Evolutionary conservation across 1,140 invertebrate species (phyloP).

Genomic region (Trichonephila clavipes): DNA sequence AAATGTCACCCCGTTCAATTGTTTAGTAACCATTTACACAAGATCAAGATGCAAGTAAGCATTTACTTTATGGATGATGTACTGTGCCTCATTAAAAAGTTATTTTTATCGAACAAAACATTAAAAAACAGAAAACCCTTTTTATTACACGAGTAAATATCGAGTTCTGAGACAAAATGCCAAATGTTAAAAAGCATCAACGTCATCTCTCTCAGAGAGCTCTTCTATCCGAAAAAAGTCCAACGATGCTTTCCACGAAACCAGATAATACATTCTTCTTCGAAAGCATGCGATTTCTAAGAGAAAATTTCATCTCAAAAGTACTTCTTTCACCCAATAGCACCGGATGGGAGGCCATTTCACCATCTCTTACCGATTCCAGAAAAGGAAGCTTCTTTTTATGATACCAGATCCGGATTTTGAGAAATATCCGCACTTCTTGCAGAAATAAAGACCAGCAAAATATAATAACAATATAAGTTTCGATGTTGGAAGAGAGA

Average conservation of each 20-base stretch:
- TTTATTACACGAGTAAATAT: no score
- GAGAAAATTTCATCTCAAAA: not conserved
- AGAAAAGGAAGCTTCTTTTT: not conserved
- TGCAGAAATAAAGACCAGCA: constrained; percentile 10
- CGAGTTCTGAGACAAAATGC: not conserved
- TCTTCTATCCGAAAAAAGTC: not conserved
- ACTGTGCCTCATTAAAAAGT: no score
- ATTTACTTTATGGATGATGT: no score
- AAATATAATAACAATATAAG: constrained; percentile 50
- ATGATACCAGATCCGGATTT: constrained; percentile 36
- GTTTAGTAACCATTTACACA: no score
- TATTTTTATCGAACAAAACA: no score
- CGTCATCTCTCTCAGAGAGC: not conserved
- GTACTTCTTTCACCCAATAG: not conserved
- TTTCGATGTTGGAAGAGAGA: not conserved
- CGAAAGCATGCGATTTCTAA: not conserved
- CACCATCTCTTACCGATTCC: not conserved
- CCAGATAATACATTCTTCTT: not conserved
- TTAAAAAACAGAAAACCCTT: no score
- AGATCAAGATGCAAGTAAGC: no score
- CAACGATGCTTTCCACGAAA: not conserved
- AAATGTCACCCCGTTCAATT: no score
- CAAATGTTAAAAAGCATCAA: not conserved
- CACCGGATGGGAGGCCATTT: not conserved
- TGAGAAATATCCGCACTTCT: constrained; percentile 38